Base-by-base conservation (phyloP, 2,888 invertebrate species). In the Clostera curtula region DNA sequence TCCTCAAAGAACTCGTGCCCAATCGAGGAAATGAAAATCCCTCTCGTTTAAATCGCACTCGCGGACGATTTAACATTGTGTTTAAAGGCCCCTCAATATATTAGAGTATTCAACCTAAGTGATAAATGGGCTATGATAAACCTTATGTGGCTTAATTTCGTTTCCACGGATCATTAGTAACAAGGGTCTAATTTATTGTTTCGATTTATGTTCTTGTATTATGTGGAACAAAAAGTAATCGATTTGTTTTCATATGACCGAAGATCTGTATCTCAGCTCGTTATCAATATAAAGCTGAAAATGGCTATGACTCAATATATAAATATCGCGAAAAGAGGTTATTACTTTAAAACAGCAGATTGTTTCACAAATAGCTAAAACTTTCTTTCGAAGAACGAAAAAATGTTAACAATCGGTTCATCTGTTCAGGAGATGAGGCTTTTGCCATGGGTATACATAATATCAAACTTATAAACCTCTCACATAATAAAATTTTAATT, bases 21-120 rank as follows among this genome's bases (percentile, higher is more conserved):
- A 54, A 49, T 46, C 39, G 48, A 67, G 65, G 68, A 69, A 73
- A 72, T 71, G 65, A 69, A 67, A 68, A 67, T 66, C 63, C 55
- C 58, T 64, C 61, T 61, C 67, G 60, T 66, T 73, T 68, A 68
- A 71, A 71, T 64, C 64, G 56, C 49, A 46, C 53, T 40, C 46
- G 49, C 40, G 47, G 56, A 50, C 58, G 57, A 56, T 60, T 59
- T 56, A 55, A 55, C 51, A 49, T 56, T 53, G 29, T 33, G 34
- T 24, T 36, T 37, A 48, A 37, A 40, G 25, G 35, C 25, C 31
- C 45, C 21, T 36, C 28, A n/a, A n/a, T n/a, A 31, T 25, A 37
- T 34, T 27, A 32, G 25, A 30, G 22, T 8, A 22, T 20, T 9
- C 22, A 22, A 13, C 13, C 13, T 9, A n/a, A n/a, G 20, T 22